Percentiles rank a stretch among this genome's conserved stretches.
phyloP scores from a whole-genome alignment of 1,140 invertebrate species.

The Metaphire vulgaris region DNA sequence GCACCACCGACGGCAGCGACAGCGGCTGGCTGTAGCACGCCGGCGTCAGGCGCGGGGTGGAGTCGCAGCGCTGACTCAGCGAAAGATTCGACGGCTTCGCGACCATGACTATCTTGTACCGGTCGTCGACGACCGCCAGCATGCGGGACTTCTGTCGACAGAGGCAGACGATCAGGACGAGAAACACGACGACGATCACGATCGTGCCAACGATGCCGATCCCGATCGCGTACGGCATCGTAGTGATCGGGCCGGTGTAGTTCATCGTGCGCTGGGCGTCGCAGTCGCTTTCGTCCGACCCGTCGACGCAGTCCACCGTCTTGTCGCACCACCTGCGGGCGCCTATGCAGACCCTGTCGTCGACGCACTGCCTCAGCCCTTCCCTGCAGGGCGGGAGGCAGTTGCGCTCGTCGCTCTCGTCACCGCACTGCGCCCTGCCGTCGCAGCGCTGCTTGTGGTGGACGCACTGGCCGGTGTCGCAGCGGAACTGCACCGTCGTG shows the following conservation, averaged over 20 bases:
- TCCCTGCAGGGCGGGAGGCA: conserved; percentile 76
- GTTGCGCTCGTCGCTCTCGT: conserved; percentile 73
- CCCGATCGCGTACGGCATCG: conserved; percentile 41
- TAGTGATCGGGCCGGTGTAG: conserved; percentile 24
- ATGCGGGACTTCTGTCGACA: conserved; percentile 41
- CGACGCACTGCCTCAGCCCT: conserved; percentile 72
- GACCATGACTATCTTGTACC: conserved; percentile 38
- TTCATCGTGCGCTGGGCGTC: conserved; percentile 13
- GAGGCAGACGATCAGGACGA: conserved; percentile 41
- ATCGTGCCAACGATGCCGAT: conserved; percentile 41
- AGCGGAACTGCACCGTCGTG: conserved; percentile 30
- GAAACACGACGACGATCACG: conserved; percentile 40
- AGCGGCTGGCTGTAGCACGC: conserved; percentile 7
- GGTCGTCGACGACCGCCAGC: conserved; percentile 29
- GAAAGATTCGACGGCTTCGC: conserved; percentile 40
- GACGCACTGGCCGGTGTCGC: conserved; percentile 43
- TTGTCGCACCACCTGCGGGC: conserved; percentile 87
- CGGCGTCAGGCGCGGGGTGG: neutral
- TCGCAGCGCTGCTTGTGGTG: conserved; percentile 54
- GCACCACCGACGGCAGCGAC: neutral
- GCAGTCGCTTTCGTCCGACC: conserved; percentile 72
- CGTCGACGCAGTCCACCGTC: conserved; percentile 86
- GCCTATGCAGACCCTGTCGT: conserved; percentile 65
- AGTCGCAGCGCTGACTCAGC: conserved; percentile 30
- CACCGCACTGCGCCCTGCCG: conserved; percentile 63